phyloP scores from a whole-genome alignment of 2,797 vertebrate genomes.

The Anniella stebbinsi region DNA sequence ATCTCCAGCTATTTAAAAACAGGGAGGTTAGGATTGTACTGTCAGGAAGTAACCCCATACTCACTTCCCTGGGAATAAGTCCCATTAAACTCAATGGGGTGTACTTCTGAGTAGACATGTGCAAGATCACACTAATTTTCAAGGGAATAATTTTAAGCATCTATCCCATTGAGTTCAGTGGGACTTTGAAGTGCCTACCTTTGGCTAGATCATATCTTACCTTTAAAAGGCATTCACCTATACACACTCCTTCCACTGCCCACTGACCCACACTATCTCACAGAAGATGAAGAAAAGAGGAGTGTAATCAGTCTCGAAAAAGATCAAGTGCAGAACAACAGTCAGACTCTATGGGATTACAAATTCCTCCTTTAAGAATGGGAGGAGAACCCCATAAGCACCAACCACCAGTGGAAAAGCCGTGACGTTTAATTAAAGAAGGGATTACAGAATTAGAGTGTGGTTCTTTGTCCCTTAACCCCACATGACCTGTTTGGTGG shows the following conservation, averaged over 20 bases:
- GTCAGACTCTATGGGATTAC: constrained; percentile 43
- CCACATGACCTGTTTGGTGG: constrained; percentile 78
- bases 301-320: not conserved
- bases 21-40: not conserved
- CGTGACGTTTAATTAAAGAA: constrained; percentile 79
- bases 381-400: constrained; percentile 58
- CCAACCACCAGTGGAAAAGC: constrained; percentile 62
- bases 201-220: not conserved
- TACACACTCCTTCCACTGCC: not conserved
- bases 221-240: constrained; percentile 13
- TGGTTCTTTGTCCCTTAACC: constrained; percentile 80
- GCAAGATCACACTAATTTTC: not conserved
- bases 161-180: not conserved
- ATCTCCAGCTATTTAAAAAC: not conserved
- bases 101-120: not conserved
- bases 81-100: too few relatives aligned
- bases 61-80: too few relatives aligned
- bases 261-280: not conserved
- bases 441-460: constrained; percentile 79
- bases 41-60: not conserved
- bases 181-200: not conserved
- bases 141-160: not conserved
- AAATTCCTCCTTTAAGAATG: constrained; percentile 10
- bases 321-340: constrained; percentile 13
- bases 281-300: constrained; percentile 25